These are phyloP conservation scores for Dermatemys mawii DNA, from an alignment of 2,113 vertebrate genomes.

Conservation along the genomic window DNA sequence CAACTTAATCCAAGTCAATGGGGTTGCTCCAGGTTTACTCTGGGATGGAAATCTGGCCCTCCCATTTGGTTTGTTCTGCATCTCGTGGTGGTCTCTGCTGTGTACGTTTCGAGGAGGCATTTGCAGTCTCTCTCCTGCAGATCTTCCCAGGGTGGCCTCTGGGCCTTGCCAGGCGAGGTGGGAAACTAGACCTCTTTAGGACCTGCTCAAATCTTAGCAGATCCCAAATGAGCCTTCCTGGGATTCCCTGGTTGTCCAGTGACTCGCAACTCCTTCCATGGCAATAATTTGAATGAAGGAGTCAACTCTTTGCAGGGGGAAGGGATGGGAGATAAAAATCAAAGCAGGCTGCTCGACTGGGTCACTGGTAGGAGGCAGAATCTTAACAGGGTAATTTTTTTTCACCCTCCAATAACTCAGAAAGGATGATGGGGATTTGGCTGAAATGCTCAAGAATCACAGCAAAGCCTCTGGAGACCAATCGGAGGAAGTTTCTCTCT, in stretches of 20 bases:
- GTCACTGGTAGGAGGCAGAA: neutral
- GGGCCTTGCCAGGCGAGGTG: neutral
- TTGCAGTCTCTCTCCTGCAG: neutral
- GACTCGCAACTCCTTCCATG: neutral
- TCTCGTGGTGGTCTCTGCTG: neutral
- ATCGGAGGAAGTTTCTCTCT: neutral
- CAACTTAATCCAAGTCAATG: neutral
- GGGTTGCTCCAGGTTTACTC: neutral
- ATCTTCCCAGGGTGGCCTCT: neutral
- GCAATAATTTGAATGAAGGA: neutral
- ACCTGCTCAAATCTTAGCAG: neutral
- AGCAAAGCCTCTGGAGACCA: neutral
- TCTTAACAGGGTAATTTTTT: neutral
- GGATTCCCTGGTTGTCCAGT: neutral
- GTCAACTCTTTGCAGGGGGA: neutral
- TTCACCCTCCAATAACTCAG: neutral
- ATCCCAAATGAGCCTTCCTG: constrained; percentile 21
- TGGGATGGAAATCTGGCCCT: neutral
- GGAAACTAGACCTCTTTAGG: constrained; percentile 9
- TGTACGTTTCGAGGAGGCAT: neutral
- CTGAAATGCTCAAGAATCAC: neutral
- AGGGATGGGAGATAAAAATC: neutral
- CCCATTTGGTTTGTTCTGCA: neutral
- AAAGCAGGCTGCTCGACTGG: neutral
- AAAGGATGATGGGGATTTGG: neutral